Evolutionary conservation across 1,140 invertebrate genomes (phyloP).

Genomic region (Trinorchestia longiramus): DNA sequence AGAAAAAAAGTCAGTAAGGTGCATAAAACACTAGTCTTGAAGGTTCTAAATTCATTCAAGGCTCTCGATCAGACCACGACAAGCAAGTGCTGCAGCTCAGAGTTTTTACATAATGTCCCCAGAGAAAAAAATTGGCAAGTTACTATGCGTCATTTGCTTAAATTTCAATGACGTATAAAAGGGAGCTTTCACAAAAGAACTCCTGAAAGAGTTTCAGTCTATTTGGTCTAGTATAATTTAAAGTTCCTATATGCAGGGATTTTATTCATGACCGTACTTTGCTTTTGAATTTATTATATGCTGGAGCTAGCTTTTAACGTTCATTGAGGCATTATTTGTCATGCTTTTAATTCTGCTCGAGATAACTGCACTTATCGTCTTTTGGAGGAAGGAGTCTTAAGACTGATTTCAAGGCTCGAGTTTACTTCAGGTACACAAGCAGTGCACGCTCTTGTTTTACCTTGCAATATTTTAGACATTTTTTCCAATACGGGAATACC

Average conservation of each 20-base stretch:
- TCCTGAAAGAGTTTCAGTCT: background rate
- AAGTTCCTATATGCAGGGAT: background rate
- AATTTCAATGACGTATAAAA: constrained; percentile 10
- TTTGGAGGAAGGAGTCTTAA: background rate
- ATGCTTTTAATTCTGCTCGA: background rate
- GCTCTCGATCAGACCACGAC: background rate
- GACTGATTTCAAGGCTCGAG: background rate
- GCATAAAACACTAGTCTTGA: background rate
- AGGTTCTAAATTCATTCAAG: background rate
- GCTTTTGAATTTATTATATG: background rate
- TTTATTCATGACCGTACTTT: background rate
- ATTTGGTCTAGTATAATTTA: background rate
- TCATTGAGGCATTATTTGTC: background rate
- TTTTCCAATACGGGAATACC: background rate
- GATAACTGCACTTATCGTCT: background rate
- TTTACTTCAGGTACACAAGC: background rate
- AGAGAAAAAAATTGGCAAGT: background rate
- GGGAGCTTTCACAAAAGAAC: background rate
- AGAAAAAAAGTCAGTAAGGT: background rate
- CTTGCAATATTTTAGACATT: background rate
- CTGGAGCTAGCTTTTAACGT: background rate
- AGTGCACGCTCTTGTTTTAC: background rate
- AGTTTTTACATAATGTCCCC: background rate
- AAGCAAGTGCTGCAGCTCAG: background rate
- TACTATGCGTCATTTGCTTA: background rate